Evolutionary conservation across 2,797 vertebrate genomes (phyloP).

Genomic region (Myotis myotis): DNA sequence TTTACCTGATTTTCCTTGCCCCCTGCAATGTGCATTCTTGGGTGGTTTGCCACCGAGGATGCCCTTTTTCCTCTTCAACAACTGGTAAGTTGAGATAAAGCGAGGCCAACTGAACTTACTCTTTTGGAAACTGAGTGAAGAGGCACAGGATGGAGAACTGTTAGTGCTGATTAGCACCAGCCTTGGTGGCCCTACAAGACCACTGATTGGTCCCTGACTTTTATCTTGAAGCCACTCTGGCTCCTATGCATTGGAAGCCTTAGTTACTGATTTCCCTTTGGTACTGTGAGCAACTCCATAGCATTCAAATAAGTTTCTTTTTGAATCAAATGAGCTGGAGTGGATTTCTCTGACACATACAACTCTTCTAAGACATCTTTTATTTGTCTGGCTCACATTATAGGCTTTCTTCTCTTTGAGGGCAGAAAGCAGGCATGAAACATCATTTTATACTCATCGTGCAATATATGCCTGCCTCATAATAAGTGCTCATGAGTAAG

Average conservation of each 20-base stretch:
- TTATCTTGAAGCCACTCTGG: background rate
- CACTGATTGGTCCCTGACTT: background rate
- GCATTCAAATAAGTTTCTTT: background rate
- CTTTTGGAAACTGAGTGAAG: conserved; percentile 18
- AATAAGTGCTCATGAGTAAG: background rate
- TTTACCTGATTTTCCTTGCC: background rate
- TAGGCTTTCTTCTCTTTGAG: background rate
- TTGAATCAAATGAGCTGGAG: conserved; percentile 48
- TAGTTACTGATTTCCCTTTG: conserved; percentile 38
- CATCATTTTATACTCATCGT: background rate
- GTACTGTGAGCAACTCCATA: background rate
- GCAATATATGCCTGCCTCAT: background rate
- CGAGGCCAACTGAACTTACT: background rate
- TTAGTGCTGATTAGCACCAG: conserved; percentile 14
- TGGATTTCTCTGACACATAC: conserved; percentile 42
- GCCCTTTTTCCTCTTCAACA: background rate
- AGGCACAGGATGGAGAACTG: background rate
- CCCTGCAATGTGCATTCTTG: background rate
- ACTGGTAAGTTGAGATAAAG: conserved; percentile 38
- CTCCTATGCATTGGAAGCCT: background rate
- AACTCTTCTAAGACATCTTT: background rate
- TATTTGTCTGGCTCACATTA: background rate
- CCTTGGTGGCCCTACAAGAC: background rate
- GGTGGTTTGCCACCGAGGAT: background rate
- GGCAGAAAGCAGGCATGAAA: background rate